Base-by-base conservation (phyloP, 2,113 vertebrate species). In the Orthochromis indermauri region DNA sequence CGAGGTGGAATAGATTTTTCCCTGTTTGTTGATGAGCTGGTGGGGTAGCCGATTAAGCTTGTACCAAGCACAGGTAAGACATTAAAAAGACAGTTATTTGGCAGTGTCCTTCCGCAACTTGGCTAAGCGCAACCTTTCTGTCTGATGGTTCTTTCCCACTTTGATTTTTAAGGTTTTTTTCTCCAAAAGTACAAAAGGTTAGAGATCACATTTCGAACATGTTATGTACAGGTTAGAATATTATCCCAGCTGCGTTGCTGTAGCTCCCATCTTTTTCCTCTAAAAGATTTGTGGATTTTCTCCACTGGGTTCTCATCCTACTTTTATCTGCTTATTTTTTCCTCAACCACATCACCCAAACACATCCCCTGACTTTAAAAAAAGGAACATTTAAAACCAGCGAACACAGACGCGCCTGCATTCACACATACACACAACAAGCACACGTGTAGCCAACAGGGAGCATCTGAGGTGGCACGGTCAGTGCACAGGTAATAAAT, bases 121-220 rank as follows among this genome's bases (percentile, higher is more conserved):
- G 82, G 68, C 88, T 84, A 31, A 83, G 80, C 49, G 28, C 78
- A 61, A 80, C 85, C 89, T 85, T 78, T 80, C 55, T 68, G 80
- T 85, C 90, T 88, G 55, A 89, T 85, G 80, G 66, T 88, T 91
- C 71, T 87, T 83, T 84, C 89, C 89, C 91, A 37, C 80, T 92
- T 11, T 19, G 81, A 86, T 94, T 93, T 91, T 91, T 90, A 84
- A 59, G 14, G 0, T 90, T 88, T 87, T 89, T 93, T 95, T 94
- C 93, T 94, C 93, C 86, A 97, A 97, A 97, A 97, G 93, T 96
- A 96, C 93, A 96, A 96, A 96, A 96, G 90, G 83, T 85, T 90
- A 24, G 45, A 88, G 71, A 91, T 92, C 79, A 63, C 57, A 81
- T 82, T 87, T 68, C 14, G 7, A 88, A 61, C 82, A 80, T 91